Percentiles rank a stretch among this genome's conserved stretches.
Conservation (phyloP, 2,888 invertebrate species). For the Sinhomidia bicolor region DNA sequence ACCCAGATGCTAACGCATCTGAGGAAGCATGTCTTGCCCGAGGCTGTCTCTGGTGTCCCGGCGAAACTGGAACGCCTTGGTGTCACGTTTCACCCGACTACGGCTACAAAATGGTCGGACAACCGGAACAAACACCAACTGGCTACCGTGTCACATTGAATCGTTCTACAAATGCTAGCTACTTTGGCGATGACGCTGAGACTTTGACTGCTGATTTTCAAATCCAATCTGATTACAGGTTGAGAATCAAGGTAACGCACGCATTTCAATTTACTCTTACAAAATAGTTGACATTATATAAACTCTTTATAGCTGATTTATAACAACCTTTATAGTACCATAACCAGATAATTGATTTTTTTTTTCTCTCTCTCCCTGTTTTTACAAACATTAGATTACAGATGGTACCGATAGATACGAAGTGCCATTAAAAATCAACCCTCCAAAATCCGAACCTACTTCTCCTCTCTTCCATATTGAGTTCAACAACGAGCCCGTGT, state of each 20-base stretch:
- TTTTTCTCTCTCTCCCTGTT: background rate
- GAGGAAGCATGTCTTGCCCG: conserved; percentile 84
- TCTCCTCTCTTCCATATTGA: conserved; percentile 64
- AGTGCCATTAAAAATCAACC: conserved; percentile 76
- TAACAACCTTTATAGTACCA: no score
- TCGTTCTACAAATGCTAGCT: conserved; percentile 67
- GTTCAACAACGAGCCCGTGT: conserved; percentile 64
- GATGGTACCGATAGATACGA: conserved; percentile 74
- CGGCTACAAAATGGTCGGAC: conserved; percentile 72
- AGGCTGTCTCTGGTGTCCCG: conserved; percentile 87
- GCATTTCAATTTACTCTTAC: background rate
- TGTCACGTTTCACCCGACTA: conserved; percentile 58
- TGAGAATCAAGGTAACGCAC: conserved; percentile 77
- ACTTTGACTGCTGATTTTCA: conserved; percentile 68
- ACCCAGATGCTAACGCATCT: conserved; percentile 84
- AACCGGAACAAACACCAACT: conserved; percentile 55
- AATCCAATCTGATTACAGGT: conserved; percentile 76
- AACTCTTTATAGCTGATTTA: background rate
- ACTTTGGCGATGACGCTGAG: conserved; percentile 74
- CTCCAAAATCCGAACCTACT: conserved; percentile 47
- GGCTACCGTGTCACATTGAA: conserved; percentile 70
- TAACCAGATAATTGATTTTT: conserved; percentile 18
- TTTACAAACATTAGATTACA: conserved; percentile 72
- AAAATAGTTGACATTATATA: background rate
- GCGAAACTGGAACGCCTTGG: conserved; percentile 58